Evolutionary conservation across 2,113 vertebrate species (phyloP), one percentile per base, ranked within the genome.

Genomic region (Andinoacara biseriatus): DNA sequence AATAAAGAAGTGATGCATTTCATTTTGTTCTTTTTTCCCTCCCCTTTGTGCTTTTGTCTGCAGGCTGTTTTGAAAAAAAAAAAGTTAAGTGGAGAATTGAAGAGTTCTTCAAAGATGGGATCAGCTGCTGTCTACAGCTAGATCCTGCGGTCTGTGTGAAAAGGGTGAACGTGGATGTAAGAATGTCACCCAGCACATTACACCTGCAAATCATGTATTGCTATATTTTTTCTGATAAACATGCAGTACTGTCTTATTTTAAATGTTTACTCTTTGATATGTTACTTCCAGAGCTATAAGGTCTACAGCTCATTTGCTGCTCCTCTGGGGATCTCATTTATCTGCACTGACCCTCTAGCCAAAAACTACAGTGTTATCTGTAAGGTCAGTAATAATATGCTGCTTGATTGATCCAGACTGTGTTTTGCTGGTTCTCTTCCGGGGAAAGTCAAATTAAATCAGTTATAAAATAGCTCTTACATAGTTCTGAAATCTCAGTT

Each of bases 291-390:
- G 98, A 96, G 96, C 88, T 99, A 97, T 83, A 98, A 96, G 81
- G 97, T 98, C 85, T 98, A 97, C 95, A 98, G 96, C 90, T 98
- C 98, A 80, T 98, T 98, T 0, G 96, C 98, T 0, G 97, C 97
- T 10, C 98, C 98, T 31, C 93, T 99, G 77, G 97, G 96, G 89
- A 95, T 99, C 2, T 95, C 97, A 81, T 99, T 99, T 94, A 94
- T 97, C 89, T 97, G 97, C 1, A 93, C 96, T 2, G 98, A 99
- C 86, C 96, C 97, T 0, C 91, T 97, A 14, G 97, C 97, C 2
- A 96, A 95, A 87, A 97, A 97, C 57, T 87, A 97, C 92, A 94
- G 95, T 0, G 95, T 99, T 91, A 98, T 99, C 90, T 98, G 98
- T 93, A 99, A 99, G 96, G 98, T 98, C 33, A 38, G 86, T 58